Evolutionary conservation across 2,888 invertebrate genomes (phyloP).

Genomic region (Dryobota labecula): DNA sequence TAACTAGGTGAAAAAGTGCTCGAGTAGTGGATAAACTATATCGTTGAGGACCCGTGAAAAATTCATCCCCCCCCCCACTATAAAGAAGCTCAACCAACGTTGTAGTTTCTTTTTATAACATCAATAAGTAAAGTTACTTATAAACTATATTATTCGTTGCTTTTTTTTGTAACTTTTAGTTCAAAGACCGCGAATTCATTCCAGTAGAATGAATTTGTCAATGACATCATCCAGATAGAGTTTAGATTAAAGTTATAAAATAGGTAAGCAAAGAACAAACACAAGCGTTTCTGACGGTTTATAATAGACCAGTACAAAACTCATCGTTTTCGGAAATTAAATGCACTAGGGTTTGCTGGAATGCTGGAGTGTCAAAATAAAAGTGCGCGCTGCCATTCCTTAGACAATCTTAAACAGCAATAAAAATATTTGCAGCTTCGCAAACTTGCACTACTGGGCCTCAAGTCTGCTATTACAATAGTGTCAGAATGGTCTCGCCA

Average conservation of each 20-base stretch:
- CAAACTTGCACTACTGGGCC: not conserved
- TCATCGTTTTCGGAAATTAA: not conserved
- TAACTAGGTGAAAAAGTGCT: not conserved
- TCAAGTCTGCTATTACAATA: too few species aligned
- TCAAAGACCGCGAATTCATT: too few species aligned
- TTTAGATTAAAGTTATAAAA: not conserved
- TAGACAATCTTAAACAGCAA: slow-evolving; percentile 11
- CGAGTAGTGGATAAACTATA: not conserved
- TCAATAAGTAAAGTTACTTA: not conserved
- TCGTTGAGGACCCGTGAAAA: not conserved
- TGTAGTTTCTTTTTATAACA: not conserved
- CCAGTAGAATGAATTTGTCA: too few species aligned
- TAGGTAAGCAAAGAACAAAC: too few species aligned
- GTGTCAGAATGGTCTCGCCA: too few species aligned
- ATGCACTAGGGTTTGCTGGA: not conserved
- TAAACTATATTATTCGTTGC: too few species aligned
- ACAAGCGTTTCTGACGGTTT: not conserved
- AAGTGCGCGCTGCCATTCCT: not conserved
- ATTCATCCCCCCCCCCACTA: not conserved
- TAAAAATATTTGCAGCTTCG: slow-evolving; percentile 19
- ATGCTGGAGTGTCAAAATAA: slow-evolving; percentile 15
- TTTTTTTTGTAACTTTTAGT: too few species aligned
- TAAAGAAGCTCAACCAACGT: not conserved
- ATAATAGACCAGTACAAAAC: not conserved
- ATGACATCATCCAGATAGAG: not conserved